A percentile compares a stretch with the other conserved stretches of the same genome.
phyloP scores from a whole-genome alignment of 2,797 vertebrate genomes.

The Hozukius guyotensis region DNA sequence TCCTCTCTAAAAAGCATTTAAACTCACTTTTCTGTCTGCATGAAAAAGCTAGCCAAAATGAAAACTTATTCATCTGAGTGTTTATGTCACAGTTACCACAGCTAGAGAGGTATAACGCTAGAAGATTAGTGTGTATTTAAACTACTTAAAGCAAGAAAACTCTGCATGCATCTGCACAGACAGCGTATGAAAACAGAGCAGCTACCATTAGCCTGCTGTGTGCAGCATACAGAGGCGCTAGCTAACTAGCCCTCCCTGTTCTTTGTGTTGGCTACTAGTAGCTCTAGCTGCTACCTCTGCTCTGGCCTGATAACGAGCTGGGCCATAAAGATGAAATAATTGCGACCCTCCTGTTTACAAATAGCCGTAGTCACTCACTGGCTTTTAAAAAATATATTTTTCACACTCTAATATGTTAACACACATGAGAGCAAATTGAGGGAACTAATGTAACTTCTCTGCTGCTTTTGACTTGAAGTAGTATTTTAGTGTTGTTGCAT shows the following conservation, averaged over 20 bases:
- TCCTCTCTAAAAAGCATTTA: no score
- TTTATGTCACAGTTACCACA: no score
- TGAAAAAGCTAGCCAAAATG: no score
- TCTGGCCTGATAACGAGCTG: conserved; percentile 62
- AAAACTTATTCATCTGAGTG: no score
- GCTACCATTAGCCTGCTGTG: conserved; percentile 55
- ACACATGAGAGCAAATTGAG: rapidly evolving
- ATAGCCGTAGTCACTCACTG: conserved; percentile 20
- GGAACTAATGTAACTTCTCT: background rate
- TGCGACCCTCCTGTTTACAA: conserved; percentile 67
- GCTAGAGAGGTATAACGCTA: no score
- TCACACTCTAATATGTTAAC: background rate
- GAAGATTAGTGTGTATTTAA: no score
- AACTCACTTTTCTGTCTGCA: no score
- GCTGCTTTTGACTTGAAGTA: conserved; percentile 16
- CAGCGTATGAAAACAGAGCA: conserved; percentile 38
- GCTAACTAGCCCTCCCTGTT: conserved; percentile 60
- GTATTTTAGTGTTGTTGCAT: conserved; percentile 45
- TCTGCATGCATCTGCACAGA: conserved; percentile 30
- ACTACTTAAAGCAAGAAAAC: background rate
- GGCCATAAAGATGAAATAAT: conserved; percentile 62
- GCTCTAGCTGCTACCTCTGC: conserved; percentile 63
- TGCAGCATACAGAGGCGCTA: conserved; percentile 28
- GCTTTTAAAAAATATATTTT: conserved; percentile 9
- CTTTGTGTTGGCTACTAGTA: conserved; percentile 79